Base-by-base conservation (phyloP, 1,140 invertebrate species). In the Brachionus plicatilis region DNA sequence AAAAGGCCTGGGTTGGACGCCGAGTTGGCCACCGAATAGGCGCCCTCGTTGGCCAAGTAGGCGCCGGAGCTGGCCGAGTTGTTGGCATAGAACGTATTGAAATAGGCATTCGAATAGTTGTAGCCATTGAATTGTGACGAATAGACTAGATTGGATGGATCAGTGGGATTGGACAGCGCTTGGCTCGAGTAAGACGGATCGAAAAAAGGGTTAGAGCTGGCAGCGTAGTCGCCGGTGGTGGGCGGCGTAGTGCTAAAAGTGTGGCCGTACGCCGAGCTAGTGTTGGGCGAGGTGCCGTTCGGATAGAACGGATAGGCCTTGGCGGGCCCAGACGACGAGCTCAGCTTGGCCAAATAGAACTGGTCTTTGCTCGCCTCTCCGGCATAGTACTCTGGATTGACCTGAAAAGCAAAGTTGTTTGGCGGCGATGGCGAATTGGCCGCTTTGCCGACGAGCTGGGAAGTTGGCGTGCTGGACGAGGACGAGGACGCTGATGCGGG, bases 31-130 rank as follows among this genome's bases (percentile, higher is more conserved):
- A 68, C 65, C 27, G 29, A n/a, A 72, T 72, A 72, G 12, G 14
- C 41, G 9, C 24, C 68, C 2, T 41, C 37, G 24, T 72, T 41
- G n/a, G 33, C 2, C 33, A 68, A 2, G 33, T 68, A 68, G 9
- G 11, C 33, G 17, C 11, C 5, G 14, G 27, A 29, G 17, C 41
- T 72, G 12, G 14, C 17, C 41, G 68, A 41, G 43, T 72, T 72
- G 20, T 24, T 76, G 3, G 72, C 17, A 76, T 76, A 76, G 29
- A 76, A 76, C 43, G 72, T 27, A 50, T 76, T 76, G 24, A 76
- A 76, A 47, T 76, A 76, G 11, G 41, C 43, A 76, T 47, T 76
- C 20, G 72, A 50, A 41, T 70, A 50, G 43, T 50, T 76, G 45
- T 47, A 20, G 27, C 47, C n/a, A 24, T 76, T 76, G 41, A 50